Evolutionary conservation across 2,888 invertebrate species (phyloP).

Genomic region (Byasa hedistus): DNA sequence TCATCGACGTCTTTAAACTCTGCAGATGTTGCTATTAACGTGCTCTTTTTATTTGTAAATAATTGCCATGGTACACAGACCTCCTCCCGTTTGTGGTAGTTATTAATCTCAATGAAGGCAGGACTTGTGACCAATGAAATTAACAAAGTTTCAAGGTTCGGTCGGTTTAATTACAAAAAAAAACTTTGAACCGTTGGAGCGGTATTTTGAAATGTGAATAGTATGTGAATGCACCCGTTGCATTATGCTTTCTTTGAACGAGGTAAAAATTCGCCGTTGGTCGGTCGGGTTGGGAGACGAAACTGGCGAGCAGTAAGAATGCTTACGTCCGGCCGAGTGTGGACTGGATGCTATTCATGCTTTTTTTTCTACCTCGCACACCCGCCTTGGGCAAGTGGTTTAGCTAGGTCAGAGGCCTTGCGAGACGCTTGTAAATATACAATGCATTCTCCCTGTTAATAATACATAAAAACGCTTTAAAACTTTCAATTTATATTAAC

Average conservation of each 20-base stretch:
- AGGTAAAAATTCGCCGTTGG: slow-evolving; percentile 7
- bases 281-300: slow-evolving; percentile 5
- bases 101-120: slow-evolving; percentile 13
- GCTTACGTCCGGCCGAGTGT: slow-evolving; percentile 12
- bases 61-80: background rate
- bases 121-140: background rate
- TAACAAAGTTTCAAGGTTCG: background rate
- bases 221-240: background rate
- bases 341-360: slow-evolving; percentile 11
- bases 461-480: background rate
- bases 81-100: slow-evolving; percentile 21
- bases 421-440: background rate
- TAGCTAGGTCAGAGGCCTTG: slow-evolving; percentile 20
- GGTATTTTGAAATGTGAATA: slow-evolving; percentile 2
- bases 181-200: background rate
- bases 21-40: slow-evolving; percentile 17
- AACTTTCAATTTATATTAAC: background rate
- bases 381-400: slow-evolving; percentile 15
- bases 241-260: background rate
- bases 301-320: slow-evolving; percentile 12
- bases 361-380: slow-evolving; percentile 12
- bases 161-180: background rate
- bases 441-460: background rate
- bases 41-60: background rate
- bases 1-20: slow-evolving; percentile 12